A percentile compares a stretch with the other conserved stretches of the same genome.
These are phyloP conservation scores for Eupleurogrammus muticus DNA, from an alignment of 2,797 vertebrate species.

Conservation along the genomic window DNA sequence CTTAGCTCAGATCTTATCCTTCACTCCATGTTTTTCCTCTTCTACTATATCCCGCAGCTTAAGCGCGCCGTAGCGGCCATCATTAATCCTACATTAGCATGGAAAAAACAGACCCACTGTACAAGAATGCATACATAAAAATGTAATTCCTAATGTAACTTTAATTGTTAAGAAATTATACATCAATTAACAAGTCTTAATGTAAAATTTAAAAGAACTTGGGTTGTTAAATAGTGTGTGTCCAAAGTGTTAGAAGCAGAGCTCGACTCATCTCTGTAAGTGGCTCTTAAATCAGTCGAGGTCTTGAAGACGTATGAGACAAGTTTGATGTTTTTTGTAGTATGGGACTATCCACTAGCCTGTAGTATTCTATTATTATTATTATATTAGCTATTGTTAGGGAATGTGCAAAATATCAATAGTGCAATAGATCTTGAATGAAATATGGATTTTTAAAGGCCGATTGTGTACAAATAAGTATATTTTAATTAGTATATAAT, in stretches of 20 bases:
- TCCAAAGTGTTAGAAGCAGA: conserved; percentile 2
- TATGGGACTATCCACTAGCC: neutral
- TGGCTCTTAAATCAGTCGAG: conserved; percentile 17
- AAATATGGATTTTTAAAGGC: too few relatives aligned
- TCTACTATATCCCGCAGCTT: conserved; percentile 4
- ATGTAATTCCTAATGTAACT: conserved; percentile 38
- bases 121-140: conserved; percentile 25
- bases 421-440: too few relatives aligned
- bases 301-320: too few relatives aligned
- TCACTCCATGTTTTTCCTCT: conserved; percentile 1
- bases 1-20: conserved; percentile 12
- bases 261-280: conserved; percentile 10
- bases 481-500: too few relatives aligned
- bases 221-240: conserved; percentile 19
- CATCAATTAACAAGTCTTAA: conserved; percentile 15
- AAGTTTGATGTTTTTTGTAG: neutral
- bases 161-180: conserved; percentile 46
- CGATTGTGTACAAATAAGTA: too few relatives aligned
- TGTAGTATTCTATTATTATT: neutral
- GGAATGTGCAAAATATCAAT: too few relatives aligned
- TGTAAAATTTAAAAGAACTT: conserved; percentile 17
- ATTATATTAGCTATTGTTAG: too few relatives aligned
- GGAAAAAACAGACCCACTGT: conserved; percentile 11
- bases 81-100: conserved; percentile 33
- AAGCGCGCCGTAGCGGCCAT: neutral